Percentiles rank a stretch among this genome's conserved stretches.
These are phyloP conservation scores for Euplagia quadripunctaria DNA, from an alignment of 2,888 invertebrate genomes.

Conservation along the genomic window DNA sequence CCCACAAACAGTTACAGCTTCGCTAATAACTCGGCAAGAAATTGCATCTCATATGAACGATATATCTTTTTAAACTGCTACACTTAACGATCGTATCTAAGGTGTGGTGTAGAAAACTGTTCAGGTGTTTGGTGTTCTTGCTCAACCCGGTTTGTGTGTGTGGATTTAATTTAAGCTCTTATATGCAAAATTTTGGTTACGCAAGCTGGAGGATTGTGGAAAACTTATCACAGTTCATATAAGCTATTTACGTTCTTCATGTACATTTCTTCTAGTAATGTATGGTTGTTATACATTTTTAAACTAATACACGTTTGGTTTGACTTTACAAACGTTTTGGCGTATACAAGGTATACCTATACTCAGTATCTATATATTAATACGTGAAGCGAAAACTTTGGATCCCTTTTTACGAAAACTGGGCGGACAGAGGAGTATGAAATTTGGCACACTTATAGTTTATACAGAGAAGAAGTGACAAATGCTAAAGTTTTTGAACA, in stretches of 20 bases:
- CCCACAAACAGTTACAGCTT: constrained; percentile 41
- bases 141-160: constrained; percentile 26
- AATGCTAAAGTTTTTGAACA: too few species aligned
- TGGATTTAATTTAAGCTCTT: constrained; percentile 11
- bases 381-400: too few species aligned
- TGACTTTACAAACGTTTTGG: neutral
- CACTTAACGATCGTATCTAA: constrained; percentile 52
- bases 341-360: too few species aligned
- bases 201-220: neutral
- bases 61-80: constrained; percentile 72
- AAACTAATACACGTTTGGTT: neutral
- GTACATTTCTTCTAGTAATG: neutral
- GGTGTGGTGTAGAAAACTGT: constrained; percentile 58
- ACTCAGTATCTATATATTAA: too few species aligned
- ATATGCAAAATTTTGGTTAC: constrained; percentile 18
- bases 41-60: constrained; percentile 68
- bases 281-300: too few species aligned
- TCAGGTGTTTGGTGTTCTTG: constrained; percentile 52
- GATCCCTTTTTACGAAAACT: too few species aligned
- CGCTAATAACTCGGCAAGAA: constrained; percentile 48
- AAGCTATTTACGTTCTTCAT: neutral
- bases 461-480: too few species aligned
- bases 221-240: neutral
- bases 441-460: too few species aligned
- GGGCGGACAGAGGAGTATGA: too few species aligned